These are phyloP conservation scores for Tetramorium simillimum DNA, from an alignment of 1,140 invertebrate species.

Conservation along the genomic window DNA sequence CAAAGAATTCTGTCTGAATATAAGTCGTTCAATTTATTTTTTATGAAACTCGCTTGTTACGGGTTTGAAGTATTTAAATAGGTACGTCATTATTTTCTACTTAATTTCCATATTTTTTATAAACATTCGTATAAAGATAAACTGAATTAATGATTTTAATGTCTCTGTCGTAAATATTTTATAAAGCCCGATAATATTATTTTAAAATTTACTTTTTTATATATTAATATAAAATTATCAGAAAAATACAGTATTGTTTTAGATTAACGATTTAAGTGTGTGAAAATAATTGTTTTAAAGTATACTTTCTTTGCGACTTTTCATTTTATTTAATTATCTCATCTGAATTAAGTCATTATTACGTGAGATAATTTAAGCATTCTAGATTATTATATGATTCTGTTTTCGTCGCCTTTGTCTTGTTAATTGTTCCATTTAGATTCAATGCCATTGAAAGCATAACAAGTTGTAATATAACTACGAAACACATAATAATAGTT, in stretches of 20 bases:
- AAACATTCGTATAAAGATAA: neutral
- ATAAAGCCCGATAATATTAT: neutral
- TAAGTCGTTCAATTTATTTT: neutral
- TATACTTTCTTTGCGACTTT: neutral
- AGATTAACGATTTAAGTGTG: neutral
- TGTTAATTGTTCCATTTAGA: neutral
- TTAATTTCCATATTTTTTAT: neutral
- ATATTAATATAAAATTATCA: neutral
- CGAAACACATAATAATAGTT: neutral
- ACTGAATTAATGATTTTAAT: neutral
- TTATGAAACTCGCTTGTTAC: neutral
- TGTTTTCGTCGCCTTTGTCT: neutral
- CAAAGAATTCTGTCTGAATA: neutral
- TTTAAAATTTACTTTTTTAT: neutral
- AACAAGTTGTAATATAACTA: neutral
- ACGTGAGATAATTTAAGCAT: neutral
- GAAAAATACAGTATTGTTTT: neutral
- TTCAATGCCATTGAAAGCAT: neutral
- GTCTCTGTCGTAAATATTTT: neutral
- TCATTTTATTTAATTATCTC: neutral
- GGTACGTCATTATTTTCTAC: neutral
- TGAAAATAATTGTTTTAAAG: neutral
- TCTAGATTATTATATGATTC: neutral
- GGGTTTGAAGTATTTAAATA: neutral
- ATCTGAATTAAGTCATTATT: slow-evolving; percentile 4